Evolutionary conservation across 1,140 invertebrate genomes (phyloP), one percentile per base, ranked within the genome.

Genomic region (Tetraneura akinire): DNA sequence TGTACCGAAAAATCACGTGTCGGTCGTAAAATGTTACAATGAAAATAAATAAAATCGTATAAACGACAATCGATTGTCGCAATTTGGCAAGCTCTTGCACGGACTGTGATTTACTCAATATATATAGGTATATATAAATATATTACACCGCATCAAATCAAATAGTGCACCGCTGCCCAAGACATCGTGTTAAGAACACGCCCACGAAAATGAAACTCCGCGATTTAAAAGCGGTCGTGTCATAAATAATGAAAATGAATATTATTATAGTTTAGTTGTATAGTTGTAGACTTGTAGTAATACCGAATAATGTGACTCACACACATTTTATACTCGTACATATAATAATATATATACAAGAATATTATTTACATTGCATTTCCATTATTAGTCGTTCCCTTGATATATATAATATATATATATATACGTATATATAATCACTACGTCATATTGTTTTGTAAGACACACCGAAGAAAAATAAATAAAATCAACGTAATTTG

Each of bases 171-270:
- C 37, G n/a, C 64, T n/a, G n/a, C n/a, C n/a, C n/a, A n/a, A n/a
- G 21, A 16, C 42, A 47, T 68, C 42, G 21, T 23, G 64, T 68
- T 66, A 21, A 68, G 42, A 23, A 68, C 64, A 68, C 64, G 21
- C 64, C 64, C 64, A 68, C 37, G 37, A 68, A 68, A 45, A 47
- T 45, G 47, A 16, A 23, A 68, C 21, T 47, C n/a, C n/a, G 21
- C n/a, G 21, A 23, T 37, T 68, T n/a, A 3, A 37, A 47, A 68
- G 14, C 64, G 13, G 14, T 37, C 11, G 21, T 68, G 37, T 68
- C 37, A 8, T 68, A 68, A 68, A 23, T 26, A 45, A 37, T 23
- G 42, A 47, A 13, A 21, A 66, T 1, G 21, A 68, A 68, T 68
- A 68, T 26, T 45, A 47, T 23, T 45, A 47, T 23, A 47, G 45